phyloP scores from a whole-genome alignment of 2,113 vertebrate genomes.

The Polypterus senegalus region DNA sequence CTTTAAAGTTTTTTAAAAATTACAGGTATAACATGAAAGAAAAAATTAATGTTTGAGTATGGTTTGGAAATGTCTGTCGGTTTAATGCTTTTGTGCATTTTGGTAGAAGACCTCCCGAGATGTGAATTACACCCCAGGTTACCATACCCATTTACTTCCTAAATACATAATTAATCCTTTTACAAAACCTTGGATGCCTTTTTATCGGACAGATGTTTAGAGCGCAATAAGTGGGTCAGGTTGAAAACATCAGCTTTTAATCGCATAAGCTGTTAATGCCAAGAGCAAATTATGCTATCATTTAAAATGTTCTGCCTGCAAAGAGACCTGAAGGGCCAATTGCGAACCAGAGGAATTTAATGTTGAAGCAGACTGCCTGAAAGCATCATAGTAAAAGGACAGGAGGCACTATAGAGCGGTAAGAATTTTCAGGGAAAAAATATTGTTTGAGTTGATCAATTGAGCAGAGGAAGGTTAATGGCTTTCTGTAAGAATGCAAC shows the following conservation, averaged over 20 bases:
- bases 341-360: background rate
- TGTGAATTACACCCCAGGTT: constrained; percentile 2
- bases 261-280: constrained; percentile 4
- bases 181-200: background rate
- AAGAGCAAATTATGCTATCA: background rate
- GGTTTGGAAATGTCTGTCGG: too few relatives aligned
- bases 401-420: background rate
- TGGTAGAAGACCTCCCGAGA: background rate
- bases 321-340: constrained; percentile 3
- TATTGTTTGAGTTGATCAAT: too few relatives aligned
- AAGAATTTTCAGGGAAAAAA: too few relatives aligned
- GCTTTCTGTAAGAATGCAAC: too few relatives aligned
- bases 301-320: background rate
- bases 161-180: constrained; percentile 7
- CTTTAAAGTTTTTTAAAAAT: too few relatives aligned
- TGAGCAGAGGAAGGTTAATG: too few relatives aligned
- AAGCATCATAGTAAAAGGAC: background rate
- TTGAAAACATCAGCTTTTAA: constrained; percentile 8
- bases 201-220: constrained; percentile 6
- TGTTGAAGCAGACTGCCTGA: background rate
- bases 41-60: too few relatives aligned
- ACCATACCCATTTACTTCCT: background rate
- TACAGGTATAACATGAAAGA: too few relatives aligned
- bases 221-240: constrained; percentile 5
- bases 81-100: background rate